Evolutionary conservation across 1,140 invertebrate species (phyloP).

Genomic region (Octopus sinensis): DNA sequence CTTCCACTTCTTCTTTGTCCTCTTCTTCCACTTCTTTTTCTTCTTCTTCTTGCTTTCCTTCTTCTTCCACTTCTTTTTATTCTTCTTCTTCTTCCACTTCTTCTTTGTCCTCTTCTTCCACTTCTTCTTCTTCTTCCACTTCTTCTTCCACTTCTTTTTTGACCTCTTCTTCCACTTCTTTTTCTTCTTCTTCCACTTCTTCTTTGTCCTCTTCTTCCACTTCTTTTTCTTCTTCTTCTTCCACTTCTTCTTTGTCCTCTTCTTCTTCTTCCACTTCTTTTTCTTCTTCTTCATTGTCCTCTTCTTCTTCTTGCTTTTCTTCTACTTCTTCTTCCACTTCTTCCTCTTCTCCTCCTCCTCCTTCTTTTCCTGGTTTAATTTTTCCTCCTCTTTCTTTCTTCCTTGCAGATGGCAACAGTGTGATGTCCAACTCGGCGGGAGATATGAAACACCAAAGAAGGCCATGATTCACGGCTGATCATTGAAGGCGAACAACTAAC

Average conservation of each 20-base stretch:
- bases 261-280: background rate
- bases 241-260: background rate
- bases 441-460: too few relatives aligned
- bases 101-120: background rate
- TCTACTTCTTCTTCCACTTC: too few relatives aligned
- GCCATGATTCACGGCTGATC: too few relatives aligned
- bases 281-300: too few relatives aligned
- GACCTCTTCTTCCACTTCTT: background rate
- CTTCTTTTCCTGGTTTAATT: too few relatives aligned
- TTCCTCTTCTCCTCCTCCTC: too few relatives aligned
- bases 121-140: background rate
- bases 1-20: background rate
- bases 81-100: background rate
- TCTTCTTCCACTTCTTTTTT: background rate
- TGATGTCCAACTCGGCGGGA: too few relatives aligned
- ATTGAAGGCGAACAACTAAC: too few relatives aligned
- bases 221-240: too few relatives aligned
- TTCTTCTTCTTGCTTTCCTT: background rate
- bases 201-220: background rate
- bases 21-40: background rate
- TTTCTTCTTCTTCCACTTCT: background rate
- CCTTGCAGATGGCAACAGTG: too few relatives aligned
- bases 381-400: too few relatives aligned
- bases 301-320: background rate
- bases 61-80: background rate